Base-by-base conservation (phyloP, 2,888 invertebrate species). In the Spisula solida region DNA sequence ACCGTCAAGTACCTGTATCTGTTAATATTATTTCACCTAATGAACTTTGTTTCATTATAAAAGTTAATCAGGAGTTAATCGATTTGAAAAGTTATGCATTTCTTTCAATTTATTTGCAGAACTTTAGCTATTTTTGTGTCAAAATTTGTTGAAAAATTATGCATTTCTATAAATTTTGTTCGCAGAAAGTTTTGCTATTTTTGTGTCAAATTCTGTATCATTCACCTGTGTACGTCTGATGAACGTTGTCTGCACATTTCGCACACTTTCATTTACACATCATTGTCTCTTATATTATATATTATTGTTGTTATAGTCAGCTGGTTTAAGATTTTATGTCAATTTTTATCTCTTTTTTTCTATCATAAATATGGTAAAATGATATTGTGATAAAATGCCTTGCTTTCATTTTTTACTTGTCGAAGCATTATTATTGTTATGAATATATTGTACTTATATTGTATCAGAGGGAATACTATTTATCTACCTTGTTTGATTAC, bases 241-340 rank as follows among this genome's bases (percentile, higher is more conserved):
- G 4, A 66, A 25, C n/a, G 25, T 25, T 66, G 60, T 66, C 18
- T 34, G 75, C 75, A 75, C 34, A 75, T 75, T 34, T 75, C 14
- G 75, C 75, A 75, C 34, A 16, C 1, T 75, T 70, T 75, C 14
- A 75, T 75, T 31, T 75, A 10, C 25, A 16, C 31, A 31, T 75
- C 41, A 75, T 75, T 75, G 75, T 75, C 75, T 34, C 25, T 29
- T 70, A 70, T 70, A 41, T 41, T n/a, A n/a, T n/a, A n/a, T n/a
- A n/a, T 6, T 25, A 75, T 31, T 75, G 31, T 75, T 75, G 75
- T 66, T 66, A 25, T n/a, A 66, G 60, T 66, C 20, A 66, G 25
- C 25, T 41, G 51, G 12, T 51, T 51, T 51, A 51, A 51, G 51
- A 66, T 66, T 41, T 66, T 66, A 66, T 66, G 25, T 25, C 20